Conservation (phyloP, 2,113 vertebrate genomes). For the Talpa occidentalis region DNA sequence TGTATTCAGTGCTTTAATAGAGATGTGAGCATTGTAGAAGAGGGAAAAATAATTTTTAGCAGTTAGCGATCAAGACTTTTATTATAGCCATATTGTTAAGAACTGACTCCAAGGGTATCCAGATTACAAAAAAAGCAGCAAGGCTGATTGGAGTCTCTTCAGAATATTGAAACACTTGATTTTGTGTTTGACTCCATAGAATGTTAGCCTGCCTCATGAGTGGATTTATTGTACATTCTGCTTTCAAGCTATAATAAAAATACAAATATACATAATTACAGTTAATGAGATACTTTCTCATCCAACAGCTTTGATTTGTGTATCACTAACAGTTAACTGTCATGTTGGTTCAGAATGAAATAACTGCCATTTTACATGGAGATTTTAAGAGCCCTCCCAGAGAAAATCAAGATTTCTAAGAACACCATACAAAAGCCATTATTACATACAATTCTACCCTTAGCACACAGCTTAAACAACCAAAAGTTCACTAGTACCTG, state of each 20-base stretch:
- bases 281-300: constrained; percentile 33
- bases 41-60: neutral
- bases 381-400: neutral
- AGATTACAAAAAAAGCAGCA: neutral
- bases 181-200: neutral
- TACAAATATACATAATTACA: neutral
- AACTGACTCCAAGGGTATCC: neutral
- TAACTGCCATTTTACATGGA: neutral
- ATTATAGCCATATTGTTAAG: constrained; percentile 26
- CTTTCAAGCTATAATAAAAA: constrained; percentile 7
- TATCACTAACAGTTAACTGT: neutral
- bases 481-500: neutral
- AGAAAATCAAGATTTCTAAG: neutral
- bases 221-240: neutral
- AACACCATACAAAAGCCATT: neutral
- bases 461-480: neutral
- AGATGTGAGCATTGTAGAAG: neutral
- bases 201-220: neutral
- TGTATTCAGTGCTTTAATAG: neutral
- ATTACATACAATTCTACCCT: neutral
- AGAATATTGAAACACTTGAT: neutral
- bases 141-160: neutral
- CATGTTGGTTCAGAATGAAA: neutral
- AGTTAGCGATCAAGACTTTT: neutral
- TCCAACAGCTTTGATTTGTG: constrained; percentile 14